Percentiles rank a stretch among this genome's conserved stretches.
Evolutionary conservation across 2,113 vertebrate genomes (phyloP).

Genomic region (Catharus bicknelli): DNA sequence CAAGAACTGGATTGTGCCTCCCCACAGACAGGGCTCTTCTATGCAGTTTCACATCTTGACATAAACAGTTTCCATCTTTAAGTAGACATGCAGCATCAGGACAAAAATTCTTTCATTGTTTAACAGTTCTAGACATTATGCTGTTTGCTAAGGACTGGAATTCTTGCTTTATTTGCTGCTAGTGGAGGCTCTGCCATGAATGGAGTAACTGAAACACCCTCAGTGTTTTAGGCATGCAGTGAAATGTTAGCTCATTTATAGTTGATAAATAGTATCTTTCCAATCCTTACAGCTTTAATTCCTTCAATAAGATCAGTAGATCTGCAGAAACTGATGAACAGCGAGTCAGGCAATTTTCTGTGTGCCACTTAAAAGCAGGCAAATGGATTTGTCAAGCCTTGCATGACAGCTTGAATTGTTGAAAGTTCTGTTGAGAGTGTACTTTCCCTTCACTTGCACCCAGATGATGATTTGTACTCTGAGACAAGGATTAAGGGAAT

Average conservation of each 20-base stretch:
- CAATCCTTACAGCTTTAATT: background rate
- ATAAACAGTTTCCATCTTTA: background rate
- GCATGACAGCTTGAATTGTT: background rate
- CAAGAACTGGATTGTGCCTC: background rate
- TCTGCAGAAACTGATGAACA: background rate
- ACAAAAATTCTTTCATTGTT: background rate
- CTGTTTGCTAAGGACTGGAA: background rate
- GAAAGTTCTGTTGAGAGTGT: background rate
- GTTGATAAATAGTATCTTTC: background rate
- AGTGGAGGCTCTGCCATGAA: background rate
- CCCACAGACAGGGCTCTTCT: background rate
- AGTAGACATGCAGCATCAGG: fast-evolving
- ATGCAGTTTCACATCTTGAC: background rate
- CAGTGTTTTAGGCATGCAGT: background rate
- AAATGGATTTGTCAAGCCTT: background rate
- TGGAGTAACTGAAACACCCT: background rate
- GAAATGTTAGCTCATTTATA: background rate
- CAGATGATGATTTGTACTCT: background rate
- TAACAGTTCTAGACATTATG: background rate
- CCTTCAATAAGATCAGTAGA: background rate
- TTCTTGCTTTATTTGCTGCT: background rate
- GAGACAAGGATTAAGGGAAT: background rate
- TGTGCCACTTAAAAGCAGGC: background rate
- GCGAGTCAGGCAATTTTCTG: background rate
- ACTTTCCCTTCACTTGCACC: background rate